phyloP scores from a whole-genome alignment of 1,140 invertebrate species.

The Belonocnema kinseyi region DNA sequence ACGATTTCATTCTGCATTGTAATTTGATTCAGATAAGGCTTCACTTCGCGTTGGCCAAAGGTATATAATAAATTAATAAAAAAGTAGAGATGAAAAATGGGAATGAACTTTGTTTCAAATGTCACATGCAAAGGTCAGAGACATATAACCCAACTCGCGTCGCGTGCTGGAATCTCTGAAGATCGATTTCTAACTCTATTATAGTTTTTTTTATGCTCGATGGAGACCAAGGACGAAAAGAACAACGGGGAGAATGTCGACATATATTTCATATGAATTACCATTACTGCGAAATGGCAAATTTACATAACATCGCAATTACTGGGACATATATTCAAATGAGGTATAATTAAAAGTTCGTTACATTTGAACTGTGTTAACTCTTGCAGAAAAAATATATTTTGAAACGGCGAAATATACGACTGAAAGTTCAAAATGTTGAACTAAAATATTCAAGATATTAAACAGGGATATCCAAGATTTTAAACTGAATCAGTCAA shows the following conservation, averaged over 20 bases:
- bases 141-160: neutral
- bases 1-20: constrained; percentile 4
- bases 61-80: constrained; percentile 2
- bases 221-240: constrained; percentile 5
- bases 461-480: no score
- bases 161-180: neutral
- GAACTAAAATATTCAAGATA: no score
- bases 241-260: constrained; percentile 1
- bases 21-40: neutral
- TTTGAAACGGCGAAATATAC: no score
- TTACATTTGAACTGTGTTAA: no score
- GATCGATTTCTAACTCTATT: constrained; percentile 14
- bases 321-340: no score
- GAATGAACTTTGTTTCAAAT: constrained; percentile 17
- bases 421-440: no score
- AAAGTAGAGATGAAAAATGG: constrained; percentile 8
- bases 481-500: no score
- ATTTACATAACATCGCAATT: neutral
- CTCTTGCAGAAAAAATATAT: no score
- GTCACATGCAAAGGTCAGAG: constrained; percentile 16
- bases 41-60: neutral
- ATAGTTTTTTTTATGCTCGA: neutral
- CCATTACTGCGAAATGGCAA: constrained; percentile 5
- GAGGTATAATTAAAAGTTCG: no score
- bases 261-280: neutral